These are phyloP conservation scores for Drosophila persimilis DNA, from an alignment of 1,140 invertebrate genomes.

Conservation along the genomic window DNA sequence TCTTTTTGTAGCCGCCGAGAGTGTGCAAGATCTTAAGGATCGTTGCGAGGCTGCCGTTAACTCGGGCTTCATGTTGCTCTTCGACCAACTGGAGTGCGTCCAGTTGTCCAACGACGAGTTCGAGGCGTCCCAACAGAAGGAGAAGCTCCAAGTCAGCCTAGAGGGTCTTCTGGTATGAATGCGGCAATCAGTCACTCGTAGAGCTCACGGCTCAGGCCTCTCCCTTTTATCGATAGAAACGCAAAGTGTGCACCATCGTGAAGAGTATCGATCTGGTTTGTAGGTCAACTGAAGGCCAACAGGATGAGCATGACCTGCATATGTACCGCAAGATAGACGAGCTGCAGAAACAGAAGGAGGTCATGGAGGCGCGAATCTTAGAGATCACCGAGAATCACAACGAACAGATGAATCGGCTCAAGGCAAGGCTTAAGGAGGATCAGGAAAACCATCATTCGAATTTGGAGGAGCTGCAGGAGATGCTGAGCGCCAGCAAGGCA, in stretches of 20 bases:
- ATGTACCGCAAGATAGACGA: slow-evolving; percentile 5
- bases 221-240: neutral
- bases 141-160: neutral
- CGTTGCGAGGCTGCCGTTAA: slow-evolving; percentile 11
- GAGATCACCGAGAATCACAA: neutral
- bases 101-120: neutral
- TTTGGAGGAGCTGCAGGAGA: neutral
- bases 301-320: neutral
- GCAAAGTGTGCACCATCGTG: neutral
- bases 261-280: slow-evolving; percentile 8
- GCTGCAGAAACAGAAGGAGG: slow-evolving; percentile 1
- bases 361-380: neutral
- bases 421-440: neutral
- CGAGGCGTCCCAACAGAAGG: neutral
- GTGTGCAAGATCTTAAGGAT: slow-evolving; percentile 46
- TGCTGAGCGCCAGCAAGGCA: neutral
- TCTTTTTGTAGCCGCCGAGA: slow-evolving; percentile 31
- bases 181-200: neutral
- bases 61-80: slow-evolving; percentile 8
- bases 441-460: neutral
- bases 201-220: too few species aligned
- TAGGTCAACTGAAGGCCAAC: too few species aligned
- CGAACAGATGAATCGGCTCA: neutral
- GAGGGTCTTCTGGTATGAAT: slow-evolving; percentile 12
- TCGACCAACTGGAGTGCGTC: slow-evolving; percentile 4